phyloP scores from a whole-genome alignment of 2,797 vertebrate species.

The Amphiprion clarkii region DNA sequence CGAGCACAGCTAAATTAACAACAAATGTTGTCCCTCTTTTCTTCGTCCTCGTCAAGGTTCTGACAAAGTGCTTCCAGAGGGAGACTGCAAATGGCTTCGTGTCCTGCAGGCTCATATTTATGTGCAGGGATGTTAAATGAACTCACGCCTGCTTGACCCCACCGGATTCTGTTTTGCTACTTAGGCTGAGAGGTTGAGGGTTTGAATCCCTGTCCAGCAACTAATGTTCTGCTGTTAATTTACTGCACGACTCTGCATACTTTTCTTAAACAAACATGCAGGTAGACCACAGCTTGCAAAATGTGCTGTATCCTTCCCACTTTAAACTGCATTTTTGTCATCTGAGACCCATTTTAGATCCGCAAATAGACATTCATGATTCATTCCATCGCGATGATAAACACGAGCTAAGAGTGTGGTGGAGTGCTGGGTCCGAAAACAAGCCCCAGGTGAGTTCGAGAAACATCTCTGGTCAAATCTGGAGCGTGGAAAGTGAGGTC shows the following conservation, averaged over 20 bases:
- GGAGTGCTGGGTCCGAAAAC: constrained; percentile 37
- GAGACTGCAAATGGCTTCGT: constrained; percentile 32
- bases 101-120: constrained; percentile 43
- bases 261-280: constrained; percentile 21
- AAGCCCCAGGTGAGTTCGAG: constrained; percentile 51
- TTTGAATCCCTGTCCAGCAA: constrained; percentile 34
- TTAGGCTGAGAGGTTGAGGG: constrained; percentile 8
- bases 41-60: constrained; percentile 36
- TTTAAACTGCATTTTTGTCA: constrained; percentile 16
- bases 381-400: constrained; percentile 40
- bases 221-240: constrained; percentile 21
- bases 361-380: constrained; percentile 12
- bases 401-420: constrained; percentile 44
- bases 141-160: constrained; percentile 3
- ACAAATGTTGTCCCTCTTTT: constrained; percentile 70
- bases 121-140: constrained; percentile 32
- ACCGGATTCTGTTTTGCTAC: constrained; percentile 2
- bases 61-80: constrained; percentile 68
- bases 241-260: constrained; percentile 8
- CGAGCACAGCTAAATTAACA: constrained; percentile 72
- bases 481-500: constrained; percentile 44
- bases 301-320: background rate
- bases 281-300: constrained; percentile 5
- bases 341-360: constrained; percentile 22
- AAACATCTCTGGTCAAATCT: constrained; percentile 49